Percentiles rank a stretch among this genome's conserved stretches.
phyloP scores from a whole-genome alignment of 2,797 vertebrate species.

The Sarcoramphus papa region DNA sequence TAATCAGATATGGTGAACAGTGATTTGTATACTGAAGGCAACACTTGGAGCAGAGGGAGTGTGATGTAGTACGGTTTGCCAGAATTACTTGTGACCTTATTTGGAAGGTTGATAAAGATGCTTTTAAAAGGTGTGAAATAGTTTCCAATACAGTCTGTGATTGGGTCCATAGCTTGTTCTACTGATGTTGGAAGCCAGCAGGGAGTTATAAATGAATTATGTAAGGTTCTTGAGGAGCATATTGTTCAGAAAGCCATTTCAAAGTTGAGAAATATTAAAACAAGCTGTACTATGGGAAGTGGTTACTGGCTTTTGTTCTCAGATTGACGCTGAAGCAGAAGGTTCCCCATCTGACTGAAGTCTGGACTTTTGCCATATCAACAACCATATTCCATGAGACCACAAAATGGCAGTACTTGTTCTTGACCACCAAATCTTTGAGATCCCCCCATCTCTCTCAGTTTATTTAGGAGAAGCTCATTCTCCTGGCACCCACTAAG shows the following conservation, averaged over 20 bases:
- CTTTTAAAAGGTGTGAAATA: background rate
- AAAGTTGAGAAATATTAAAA: background rate
- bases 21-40: background rate
- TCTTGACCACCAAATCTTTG: background rate
- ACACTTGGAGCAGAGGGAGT: background rate
- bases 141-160: background rate
- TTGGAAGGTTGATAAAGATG: background rate
- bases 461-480: background rate
- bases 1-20: background rate
- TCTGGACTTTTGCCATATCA: background rate
- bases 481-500: background rate
- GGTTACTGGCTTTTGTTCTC: background rate
- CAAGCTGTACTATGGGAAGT: background rate
- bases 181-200: background rate
- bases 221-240: background rate
- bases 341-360: background rate
- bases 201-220: background rate
- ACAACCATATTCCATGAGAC: background rate
- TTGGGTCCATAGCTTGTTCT: background rate
- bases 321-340: background rate
- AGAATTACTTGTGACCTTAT: background rate
- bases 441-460: background rate
- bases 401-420: background rate
- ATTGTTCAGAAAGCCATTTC: background rate
- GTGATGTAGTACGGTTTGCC: background rate